These are phyloP conservation scores for Pavo muticus DNA, from an alignment of 2,113 vertebrate genomes.

Conservation along the genomic window DNA sequence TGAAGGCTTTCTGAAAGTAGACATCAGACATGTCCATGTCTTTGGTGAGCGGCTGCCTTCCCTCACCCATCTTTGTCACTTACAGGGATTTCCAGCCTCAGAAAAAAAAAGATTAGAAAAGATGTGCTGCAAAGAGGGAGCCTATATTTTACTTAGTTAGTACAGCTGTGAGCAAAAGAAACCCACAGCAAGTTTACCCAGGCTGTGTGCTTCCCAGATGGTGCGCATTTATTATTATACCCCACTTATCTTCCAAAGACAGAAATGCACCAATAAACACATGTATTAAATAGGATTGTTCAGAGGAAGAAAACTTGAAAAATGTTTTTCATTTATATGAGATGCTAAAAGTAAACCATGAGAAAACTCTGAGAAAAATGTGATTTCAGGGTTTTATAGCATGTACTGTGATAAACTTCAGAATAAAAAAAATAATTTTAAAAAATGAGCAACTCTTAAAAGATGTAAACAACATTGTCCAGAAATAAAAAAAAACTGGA, in stretches of 20 bases:
- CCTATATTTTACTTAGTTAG: neutral
- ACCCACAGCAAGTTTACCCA: neutral
- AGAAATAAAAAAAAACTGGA: neutral
- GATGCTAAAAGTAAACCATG: neutral
- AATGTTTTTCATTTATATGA: neutral
- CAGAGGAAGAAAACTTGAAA: neutral
- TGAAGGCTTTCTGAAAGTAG: neutral
- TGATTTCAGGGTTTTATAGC: neutral
- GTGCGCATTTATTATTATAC: neutral
- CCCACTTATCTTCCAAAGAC: neutral
- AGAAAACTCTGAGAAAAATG: slow-evolving; percentile 2
- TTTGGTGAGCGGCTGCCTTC: neutral
- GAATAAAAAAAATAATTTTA: neutral
- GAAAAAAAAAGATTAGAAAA: neutral
- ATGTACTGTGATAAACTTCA: neutral
- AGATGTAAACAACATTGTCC: neutral
- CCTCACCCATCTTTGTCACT: neutral
- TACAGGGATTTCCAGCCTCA: neutral
- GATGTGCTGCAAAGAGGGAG: neutral
- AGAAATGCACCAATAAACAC: neutral
- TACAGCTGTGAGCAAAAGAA: neutral
- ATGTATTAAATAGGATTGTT: neutral
- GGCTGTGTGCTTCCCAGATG: neutral
- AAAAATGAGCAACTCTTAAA: neutral
- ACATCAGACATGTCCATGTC: neutral